A percentile compares a stretch with the other conserved stretches of the same genome.
phyloP scores from a whole-genome alignment of 2,797 vertebrate genomes.

The Neomorphus geoffroyi region DNA sequence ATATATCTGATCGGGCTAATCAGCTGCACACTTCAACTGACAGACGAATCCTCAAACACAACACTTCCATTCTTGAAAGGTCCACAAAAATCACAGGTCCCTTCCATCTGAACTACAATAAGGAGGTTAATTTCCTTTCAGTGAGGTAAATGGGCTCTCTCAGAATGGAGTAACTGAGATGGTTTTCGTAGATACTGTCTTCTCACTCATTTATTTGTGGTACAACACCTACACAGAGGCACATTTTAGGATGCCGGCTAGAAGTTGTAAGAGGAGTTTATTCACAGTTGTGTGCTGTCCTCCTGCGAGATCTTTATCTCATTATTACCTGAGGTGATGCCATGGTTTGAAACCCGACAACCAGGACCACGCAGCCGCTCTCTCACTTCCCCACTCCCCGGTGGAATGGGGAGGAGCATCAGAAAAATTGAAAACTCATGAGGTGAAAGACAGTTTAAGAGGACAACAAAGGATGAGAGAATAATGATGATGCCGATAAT shows the following conservation, averaged over 20 bases:
- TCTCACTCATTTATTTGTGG: not conserved
- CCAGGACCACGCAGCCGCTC: too few relatives aligned
- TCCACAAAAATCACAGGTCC: not conserved
- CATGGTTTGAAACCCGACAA: too few relatives aligned
- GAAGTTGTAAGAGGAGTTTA: not conserved
- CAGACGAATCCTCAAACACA: not conserved
- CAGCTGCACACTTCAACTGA: not conserved
- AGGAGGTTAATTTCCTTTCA: not conserved
- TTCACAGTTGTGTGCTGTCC: not conserved
- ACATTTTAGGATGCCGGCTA: not conserved
- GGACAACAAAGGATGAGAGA: too few relatives aligned
- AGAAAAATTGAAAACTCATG: too few relatives aligned
- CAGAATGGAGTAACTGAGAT: not conserved
- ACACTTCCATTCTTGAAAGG: constrained; percentile 47
- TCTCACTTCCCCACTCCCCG: too few relatives aligned
- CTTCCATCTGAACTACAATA: not conserved
- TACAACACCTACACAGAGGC: not conserved
- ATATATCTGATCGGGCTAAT: constrained; percentile 16
- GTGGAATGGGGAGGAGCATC: too few relatives aligned
- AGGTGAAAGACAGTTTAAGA: too few relatives aligned
- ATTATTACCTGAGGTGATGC: not conserved
- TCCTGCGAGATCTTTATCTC: not conserved
- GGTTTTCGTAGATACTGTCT: not conserved
- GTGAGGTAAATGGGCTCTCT: not conserved
- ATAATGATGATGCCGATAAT: too few relatives aligned